A percentile compares a stretch with the other conserved stretches of the same genome.
Conservation (phyloP, 2,113 vertebrate genomes). For the Dinomys branickii region DNA sequence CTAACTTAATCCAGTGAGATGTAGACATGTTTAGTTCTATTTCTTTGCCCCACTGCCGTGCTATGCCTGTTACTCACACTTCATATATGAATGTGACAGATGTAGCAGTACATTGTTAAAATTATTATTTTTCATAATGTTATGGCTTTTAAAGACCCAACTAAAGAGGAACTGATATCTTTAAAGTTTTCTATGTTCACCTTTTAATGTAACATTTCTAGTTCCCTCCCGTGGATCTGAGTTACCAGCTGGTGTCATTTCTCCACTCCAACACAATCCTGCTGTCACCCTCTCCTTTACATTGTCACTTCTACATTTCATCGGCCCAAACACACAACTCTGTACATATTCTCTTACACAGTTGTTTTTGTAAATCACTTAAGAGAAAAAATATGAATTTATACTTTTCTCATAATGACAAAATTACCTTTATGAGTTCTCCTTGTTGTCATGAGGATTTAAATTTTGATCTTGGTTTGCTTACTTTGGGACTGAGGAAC, state of each 20-base stretch:
- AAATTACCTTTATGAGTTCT: neutral
- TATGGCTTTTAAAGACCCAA: neutral
- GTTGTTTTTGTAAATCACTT: neutral
- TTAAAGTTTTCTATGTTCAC: neutral
- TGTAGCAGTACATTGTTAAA: neutral
- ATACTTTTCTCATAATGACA: neutral
- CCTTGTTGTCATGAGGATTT: neutral
- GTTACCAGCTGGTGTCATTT: neutral
- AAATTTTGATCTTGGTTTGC: neutral
- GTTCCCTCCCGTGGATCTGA: neutral
- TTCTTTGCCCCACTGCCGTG: neutral
- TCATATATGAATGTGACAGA: neutral
- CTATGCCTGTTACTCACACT: neutral
- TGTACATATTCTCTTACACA: neutral
- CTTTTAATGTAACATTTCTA: neutral
- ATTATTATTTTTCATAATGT: neutral
- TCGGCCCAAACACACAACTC: neutral
- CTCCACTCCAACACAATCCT: neutral
- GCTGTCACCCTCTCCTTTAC: neutral
- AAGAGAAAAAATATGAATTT: neutral
- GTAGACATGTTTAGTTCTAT: neutral
- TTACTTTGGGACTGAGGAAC: neutral
- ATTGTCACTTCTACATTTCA: neutral
- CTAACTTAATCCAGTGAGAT: neutral
- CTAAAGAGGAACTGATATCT: neutral